phyloP scores from a whole-genome alignment of 2,113 vertebrate genomes.

The Campylomormyrus tamandua region DNA sequence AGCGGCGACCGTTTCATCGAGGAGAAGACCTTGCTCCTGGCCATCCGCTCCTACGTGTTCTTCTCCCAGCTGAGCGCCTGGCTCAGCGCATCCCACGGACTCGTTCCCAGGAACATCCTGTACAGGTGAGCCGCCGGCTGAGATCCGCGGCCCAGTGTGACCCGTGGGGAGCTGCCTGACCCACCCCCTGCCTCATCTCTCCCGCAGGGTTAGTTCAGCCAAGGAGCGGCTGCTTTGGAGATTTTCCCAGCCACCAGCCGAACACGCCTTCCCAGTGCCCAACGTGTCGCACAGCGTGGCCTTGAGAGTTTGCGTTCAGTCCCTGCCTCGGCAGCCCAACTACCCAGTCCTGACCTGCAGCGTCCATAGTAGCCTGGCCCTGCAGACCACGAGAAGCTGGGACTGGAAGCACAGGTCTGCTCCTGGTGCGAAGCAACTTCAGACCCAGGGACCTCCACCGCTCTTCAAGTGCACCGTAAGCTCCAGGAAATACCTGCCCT shows the following conservation, averaged over 20 bases:
- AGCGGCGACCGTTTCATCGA: slow-evolving; percentile 88
- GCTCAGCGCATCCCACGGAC: slow-evolving; percentile 95
- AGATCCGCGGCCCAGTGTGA: neutral
- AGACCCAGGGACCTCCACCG: neutral
- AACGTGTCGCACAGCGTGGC: slow-evolving; percentile 91
- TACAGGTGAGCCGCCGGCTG: slow-evolving; percentile 70
- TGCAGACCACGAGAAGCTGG: slow-evolving; percentile 19
- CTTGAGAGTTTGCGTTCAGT: slow-evolving; percentile 92
- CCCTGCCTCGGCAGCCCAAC: slow-evolving; percentile 88
- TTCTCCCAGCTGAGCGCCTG: slow-evolving; percentile 98
- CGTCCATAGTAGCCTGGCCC: slow-evolving; percentile 78
- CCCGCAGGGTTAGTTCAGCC: slow-evolving; percentile 86
- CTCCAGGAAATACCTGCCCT: slow-evolving; percentile 51
- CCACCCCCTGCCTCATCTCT: neutral
- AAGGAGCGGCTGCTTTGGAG: slow-evolving; percentile 84
- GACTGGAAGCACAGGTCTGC: neutral
- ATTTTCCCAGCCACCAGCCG: slow-evolving; percentile 89
- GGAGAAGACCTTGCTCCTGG: slow-evolving; percentile 90
- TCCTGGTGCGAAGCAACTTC: neutral
- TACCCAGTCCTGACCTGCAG: slow-evolving; percentile 89
- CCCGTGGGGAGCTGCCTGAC: neutral
- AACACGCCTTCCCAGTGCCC: slow-evolving; percentile 91
- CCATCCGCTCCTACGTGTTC: slow-evolving; percentile 94
- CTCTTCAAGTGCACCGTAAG: slow-evolving; percentile 28
- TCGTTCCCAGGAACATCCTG: slow-evolving; percentile 92